Percentiles rank a stretch among this genome's conserved stretches.
Conservation (phyloP, 2,113 vertebrate genomes). For the Saguinus imperator region DNA sequence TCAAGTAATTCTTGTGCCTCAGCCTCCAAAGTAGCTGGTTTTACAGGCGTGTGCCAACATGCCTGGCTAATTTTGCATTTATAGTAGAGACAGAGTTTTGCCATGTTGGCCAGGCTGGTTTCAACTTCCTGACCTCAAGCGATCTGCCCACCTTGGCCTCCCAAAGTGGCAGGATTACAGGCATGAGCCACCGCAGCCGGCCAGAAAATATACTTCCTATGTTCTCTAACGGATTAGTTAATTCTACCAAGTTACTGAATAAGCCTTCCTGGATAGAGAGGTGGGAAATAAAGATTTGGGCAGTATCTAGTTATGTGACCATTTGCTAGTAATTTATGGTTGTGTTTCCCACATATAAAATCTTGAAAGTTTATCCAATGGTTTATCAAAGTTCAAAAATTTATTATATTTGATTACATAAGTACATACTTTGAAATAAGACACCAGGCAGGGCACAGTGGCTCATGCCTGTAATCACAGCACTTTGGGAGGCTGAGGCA, state of each 20-base stretch:
- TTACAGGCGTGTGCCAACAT: background rate
- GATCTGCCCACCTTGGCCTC: too few species aligned
- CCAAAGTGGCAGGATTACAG: too few species aligned
- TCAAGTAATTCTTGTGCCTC: background rate
- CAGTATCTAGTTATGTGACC: background rate
- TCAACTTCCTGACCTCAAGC: too few species aligned
- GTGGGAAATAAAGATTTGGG: background rate
- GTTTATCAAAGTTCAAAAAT: background rate
- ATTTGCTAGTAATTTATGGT: background rate
- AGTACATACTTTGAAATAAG: conserved; percentile 39
- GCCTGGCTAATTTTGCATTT: too few species aligned
- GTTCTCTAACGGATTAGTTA: conserved; percentile 29
- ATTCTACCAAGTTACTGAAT: background rate
- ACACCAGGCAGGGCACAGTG: too few species aligned
- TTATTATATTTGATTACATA: background rate
- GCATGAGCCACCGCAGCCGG: rapidly evolving
- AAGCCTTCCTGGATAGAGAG: background rate
- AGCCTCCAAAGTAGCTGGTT: background rate
- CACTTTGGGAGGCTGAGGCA: too few species aligned
- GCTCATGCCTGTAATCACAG: too few species aligned
- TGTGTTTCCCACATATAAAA: background rate
- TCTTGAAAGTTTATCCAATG: background rate
- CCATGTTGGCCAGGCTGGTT: too few species aligned
- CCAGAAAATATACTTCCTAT: background rate
- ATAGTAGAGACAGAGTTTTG: too few species aligned